Percentiles rank a stretch among this genome's conserved stretches.
Conservation (phyloP, 2,797 vertebrate species). For the Eupleurogrammus muticus region DNA sequence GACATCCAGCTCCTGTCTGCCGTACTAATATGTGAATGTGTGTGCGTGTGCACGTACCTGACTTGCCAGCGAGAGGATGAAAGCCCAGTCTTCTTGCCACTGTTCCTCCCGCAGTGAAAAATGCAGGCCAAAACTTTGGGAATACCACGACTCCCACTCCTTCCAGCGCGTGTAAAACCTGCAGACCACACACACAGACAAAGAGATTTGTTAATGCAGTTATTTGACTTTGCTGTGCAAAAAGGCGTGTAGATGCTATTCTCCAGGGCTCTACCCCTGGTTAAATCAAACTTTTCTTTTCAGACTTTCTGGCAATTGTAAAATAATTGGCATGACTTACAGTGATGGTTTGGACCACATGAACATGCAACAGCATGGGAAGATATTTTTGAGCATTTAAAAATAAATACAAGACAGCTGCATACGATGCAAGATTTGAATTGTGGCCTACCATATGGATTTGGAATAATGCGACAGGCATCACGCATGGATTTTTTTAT, state of each 20-base stretch:
- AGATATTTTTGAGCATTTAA: too few species aligned
- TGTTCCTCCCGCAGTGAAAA: constrained; percentile 97
- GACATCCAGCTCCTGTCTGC: constrained; percentile 22
- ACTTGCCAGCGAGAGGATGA: constrained; percentile 97
- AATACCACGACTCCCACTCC: constrained; percentile 99
- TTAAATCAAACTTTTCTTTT: too few species aligned
- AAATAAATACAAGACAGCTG: too few species aligned
- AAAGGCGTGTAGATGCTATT: constrained; percentile 16
- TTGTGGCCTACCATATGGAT: too few species aligned
- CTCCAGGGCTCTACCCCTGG: background rate
- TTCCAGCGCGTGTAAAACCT: constrained; percentile 99
- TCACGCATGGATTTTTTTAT: too few species aligned
- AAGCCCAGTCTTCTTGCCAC: constrained; percentile 99
- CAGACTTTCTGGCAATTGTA: too few species aligned
- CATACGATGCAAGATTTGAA: too few species aligned
- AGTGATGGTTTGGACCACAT: too few species aligned
- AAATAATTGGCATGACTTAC: too few species aligned
- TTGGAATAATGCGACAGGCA: too few species aligned
- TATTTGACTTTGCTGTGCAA: constrained; percentile 30
- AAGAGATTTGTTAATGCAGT: constrained; percentile 23
- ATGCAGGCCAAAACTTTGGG: constrained; percentile 97
- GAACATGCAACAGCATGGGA: too few species aligned
- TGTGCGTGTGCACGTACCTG: constrained; percentile 85
- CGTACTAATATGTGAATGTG: constrained; percentile 2
- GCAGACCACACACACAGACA: constrained; percentile 28